These are phyloP conservation scores for Stenurella melanura DNA, from an alignment of 2,888 invertebrate species.

Conservation along the genomic window DNA sequence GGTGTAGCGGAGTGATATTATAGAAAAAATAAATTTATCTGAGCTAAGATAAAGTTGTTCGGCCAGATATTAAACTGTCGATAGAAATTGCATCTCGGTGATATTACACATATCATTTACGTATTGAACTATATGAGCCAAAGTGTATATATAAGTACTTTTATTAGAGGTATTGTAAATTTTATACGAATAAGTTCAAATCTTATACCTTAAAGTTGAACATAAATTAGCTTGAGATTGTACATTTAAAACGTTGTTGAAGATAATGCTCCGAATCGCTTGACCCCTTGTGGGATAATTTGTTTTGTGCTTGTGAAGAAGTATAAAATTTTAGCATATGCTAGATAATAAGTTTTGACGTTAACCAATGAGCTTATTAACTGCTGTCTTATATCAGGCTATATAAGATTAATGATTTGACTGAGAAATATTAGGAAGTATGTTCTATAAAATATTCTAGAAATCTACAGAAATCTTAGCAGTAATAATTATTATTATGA, in stretches of 20 bases:
- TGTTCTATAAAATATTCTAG: too few species aligned
- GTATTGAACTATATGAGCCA: slow-evolving; percentile 64
- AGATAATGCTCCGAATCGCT: slow-evolving; percentile 5
- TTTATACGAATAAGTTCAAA: slow-evolving; percentile 59
- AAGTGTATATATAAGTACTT: slow-evolving; percentile 67
- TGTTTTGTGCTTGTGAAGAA: not conserved
- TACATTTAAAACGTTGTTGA: slow-evolving; percentile 42
- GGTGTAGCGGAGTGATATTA: slow-evolving; percentile 27
- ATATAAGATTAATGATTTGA: too few species aligned
- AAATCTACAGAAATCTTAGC: too few species aligned
- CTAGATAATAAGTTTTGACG: too few species aligned
- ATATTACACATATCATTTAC: slow-evolving; percentile 63
- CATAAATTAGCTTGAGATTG: slow-evolving; percentile 57
- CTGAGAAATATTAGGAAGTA: too few species aligned
- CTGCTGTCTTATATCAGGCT: too few species aligned
- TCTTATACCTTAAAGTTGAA: slow-evolving; percentile 58
- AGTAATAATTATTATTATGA: too few species aligned
- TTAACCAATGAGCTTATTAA: too few species aligned
- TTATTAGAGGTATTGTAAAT: slow-evolving; percentile 63
- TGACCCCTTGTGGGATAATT: not conserved
- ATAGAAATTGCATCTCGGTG: slow-evolving; percentile 55
- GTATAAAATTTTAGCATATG: too few species aligned
- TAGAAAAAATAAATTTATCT: slow-evolving; percentile 17
- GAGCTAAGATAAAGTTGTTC: not conserved
- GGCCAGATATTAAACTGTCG: slow-evolving; percentile 33